Conservation (phyloP, 2,797 vertebrate species). For the Sebastes aleutianus region DNA sequence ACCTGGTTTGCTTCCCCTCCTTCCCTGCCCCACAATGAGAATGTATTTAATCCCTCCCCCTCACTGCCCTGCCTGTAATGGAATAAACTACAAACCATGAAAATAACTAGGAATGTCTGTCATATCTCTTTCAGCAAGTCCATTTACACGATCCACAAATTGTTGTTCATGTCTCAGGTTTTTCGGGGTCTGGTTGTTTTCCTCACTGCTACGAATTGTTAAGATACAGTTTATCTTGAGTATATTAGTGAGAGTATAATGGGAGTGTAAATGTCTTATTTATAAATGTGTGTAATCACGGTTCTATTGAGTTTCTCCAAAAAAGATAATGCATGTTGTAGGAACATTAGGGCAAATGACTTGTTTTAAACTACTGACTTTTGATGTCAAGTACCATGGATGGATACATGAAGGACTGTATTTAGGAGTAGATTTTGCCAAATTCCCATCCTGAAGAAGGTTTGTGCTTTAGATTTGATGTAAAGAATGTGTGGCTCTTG, state of each 20-base stretch:
- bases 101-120: conserved; percentile 35
- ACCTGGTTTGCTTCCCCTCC: conserved; percentile 80
- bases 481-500: conserved; percentile 4
- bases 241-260: not conserved
- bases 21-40: conserved; percentile 79
- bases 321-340: not conserved
- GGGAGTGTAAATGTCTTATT: not conserved
- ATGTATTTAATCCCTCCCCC: conserved; percentile 80
- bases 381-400: not conserved
- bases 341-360: not conserved
- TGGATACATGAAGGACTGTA: not conserved
- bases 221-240: not conserved
- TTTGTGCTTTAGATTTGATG: conserved; percentile 10
- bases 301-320: not conserved
- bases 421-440: not conserved
- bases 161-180: not conserved
- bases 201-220: not conserved
- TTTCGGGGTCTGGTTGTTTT: not conserved
- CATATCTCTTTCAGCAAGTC: conserved; percentile 11
- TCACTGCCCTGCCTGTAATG: conserved; percentile 80
- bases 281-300: not conserved
- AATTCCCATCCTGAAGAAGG: not conserved
- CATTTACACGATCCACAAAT: not conserved
- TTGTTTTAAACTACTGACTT: not conserved
- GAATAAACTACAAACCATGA: conserved; percentile 81